These are phyloP conservation scores for Labeo calbasu DNA, from an alignment of 2,797 vertebrate species.

Conservation along the genomic window DNA sequence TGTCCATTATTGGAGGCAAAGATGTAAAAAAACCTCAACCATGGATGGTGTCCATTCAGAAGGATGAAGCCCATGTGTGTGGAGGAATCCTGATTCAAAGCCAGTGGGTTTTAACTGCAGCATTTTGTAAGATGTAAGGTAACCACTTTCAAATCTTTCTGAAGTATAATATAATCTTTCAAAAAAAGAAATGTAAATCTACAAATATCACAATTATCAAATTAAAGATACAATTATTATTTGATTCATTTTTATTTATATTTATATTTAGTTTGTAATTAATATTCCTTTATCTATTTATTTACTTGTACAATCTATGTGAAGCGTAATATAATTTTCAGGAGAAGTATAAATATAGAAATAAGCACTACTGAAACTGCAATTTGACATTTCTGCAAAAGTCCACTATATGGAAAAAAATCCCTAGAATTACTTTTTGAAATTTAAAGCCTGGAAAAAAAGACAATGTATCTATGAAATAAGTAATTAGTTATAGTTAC, in stretches of 20 bases:
- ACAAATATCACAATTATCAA: background rate
- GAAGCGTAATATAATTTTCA: background rate
- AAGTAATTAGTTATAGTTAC: too few relatives aligned
- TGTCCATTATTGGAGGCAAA: conserved; percentile 57
- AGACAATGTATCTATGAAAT: too few relatives aligned
- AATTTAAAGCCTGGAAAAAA: too few relatives aligned
- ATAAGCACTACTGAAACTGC: background rate
- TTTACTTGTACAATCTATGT: background rate
- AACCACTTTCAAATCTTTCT: background rate
- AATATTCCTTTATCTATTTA: background rate
- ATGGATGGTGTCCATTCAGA: conserved; percentile 64
- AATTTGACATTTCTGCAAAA: too few relatives aligned
- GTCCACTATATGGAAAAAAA: too few relatives aligned
- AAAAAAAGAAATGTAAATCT: background rate
- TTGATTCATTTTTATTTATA: background rate
- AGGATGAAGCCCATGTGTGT: conserved; percentile 29
- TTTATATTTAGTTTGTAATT: background rate
- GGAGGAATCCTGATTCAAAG: conserved; percentile 59
- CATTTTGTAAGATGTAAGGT: conserved; percentile 54
- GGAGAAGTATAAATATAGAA: background rate
- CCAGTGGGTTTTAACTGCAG: conserved; percentile 63
- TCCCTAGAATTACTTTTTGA: too few relatives aligned
- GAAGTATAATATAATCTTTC: background rate
- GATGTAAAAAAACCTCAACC: conserved; percentile 56
- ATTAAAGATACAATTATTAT: background rate